These are phyloP conservation scores for Microdon myrmicae DNA, from an alignment of 2,888 invertebrate species.

Conservation along the genomic window DNA sequence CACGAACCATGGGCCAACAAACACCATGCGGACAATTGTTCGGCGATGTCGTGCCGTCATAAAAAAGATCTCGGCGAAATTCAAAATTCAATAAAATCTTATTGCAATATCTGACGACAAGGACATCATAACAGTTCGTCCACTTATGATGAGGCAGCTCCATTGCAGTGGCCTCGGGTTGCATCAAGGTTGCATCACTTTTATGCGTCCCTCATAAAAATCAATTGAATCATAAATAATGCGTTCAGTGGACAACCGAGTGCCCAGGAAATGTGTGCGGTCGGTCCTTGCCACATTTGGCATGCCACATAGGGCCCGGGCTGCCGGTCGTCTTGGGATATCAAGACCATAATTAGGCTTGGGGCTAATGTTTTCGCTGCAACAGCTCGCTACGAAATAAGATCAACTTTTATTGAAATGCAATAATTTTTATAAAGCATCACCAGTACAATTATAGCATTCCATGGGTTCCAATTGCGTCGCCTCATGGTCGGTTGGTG, in stretches of 20 bases:
- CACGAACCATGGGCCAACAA: conserved; percentile 15
- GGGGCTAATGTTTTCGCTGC: conserved; percentile 30
- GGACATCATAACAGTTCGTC: conserved; percentile 37
- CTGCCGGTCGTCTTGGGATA: conserved; percentile 36
- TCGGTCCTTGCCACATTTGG: conserved; percentile 41
- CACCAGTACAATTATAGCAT: conserved; percentile 37
- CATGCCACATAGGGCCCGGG: conserved; percentile 41
- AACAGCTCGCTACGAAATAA: conserved; percentile 41
- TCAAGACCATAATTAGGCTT: conserved; percentile 49
- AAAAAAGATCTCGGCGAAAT: conserved; percentile 9
- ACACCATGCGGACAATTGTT: neutral
- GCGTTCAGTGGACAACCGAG: conserved; percentile 26
- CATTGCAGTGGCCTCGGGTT: conserved; percentile 1
- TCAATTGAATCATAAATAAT: conserved; percentile 49
- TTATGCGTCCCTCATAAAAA: conserved; percentile 32
- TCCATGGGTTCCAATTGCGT: conserved; percentile 1
- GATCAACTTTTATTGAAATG: conserved; percentile 52
- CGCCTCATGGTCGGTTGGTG: conserved; percentile 1
- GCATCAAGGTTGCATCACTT: conserved; percentile 37
- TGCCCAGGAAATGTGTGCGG: conserved; percentile 35
- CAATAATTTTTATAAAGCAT: conserved; percentile 46
- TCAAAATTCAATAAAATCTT: conserved; percentile 50
- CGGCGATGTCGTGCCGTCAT: conserved; percentile 1
- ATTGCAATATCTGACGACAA: conserved; percentile 37
- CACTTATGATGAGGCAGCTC: conserved; percentile 25